These are phyloP conservation scores for Spheniscus humboldti DNA, from an alignment of 2,797 vertebrate species.

Conservation along the genomic window DNA sequence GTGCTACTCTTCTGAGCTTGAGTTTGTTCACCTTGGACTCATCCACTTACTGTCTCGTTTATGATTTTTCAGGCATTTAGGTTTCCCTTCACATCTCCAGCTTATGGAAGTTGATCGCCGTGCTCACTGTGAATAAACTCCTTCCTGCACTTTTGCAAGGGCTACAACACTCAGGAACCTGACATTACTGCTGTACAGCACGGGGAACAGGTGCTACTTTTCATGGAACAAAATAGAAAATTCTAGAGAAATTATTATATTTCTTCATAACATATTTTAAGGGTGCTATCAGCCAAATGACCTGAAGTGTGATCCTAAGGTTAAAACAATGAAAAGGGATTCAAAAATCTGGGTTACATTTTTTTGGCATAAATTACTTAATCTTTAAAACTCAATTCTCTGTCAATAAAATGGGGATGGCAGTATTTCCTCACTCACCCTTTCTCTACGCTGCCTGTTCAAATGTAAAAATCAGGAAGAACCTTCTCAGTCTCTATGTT, in stretches of 20 bases:
- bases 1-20: background rate
- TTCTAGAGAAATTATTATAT: background rate
- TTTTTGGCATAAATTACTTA: background rate
- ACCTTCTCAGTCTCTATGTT: background rate
- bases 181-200: rapidly evolving
- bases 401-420: background rate
- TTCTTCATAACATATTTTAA: background rate
- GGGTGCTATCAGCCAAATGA: background rate
- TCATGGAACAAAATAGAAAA: background rate
- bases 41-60: background rate
- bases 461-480: background rate
- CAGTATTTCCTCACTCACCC: background rate
- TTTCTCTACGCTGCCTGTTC: background rate
- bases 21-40: background rate
- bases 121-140: background rate
- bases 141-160: background rate
- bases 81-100: background rate
- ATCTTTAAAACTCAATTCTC: background rate
- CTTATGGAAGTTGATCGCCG: background rate
- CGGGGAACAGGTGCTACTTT: background rate
- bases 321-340: background rate
- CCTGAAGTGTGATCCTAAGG: background rate
- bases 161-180: background rate
- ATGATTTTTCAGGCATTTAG: background rate
- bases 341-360: background rate